These are phyloP conservation scores for Macrobrachium rosenbergii DNA, from an alignment of 1,140 invertebrate species.

Conservation along the genomic window DNA sequence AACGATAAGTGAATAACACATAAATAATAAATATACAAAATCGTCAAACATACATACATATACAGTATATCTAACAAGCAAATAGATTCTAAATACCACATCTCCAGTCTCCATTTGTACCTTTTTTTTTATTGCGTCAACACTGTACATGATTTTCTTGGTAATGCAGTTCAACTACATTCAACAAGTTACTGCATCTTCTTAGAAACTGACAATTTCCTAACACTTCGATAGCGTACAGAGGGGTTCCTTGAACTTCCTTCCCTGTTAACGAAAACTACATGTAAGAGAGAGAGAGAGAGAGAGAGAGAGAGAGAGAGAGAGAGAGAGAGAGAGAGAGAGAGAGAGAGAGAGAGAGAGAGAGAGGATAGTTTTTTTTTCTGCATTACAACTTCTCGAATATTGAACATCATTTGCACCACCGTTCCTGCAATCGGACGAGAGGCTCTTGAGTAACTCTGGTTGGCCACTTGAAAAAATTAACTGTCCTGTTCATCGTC, in stretches of 20 bases:
- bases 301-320: too few relatives aligned
- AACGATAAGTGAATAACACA: not conserved
- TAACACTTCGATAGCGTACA: not conserved
- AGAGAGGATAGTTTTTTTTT: not conserved
- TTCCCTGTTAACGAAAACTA: not conserved
- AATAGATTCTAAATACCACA: not conserved
- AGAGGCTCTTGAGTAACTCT: too few relatives aligned
- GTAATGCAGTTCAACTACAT: not conserved
- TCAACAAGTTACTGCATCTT: not conserved
- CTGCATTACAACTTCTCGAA: not conserved
- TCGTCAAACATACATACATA: not conserved
- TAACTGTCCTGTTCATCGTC: too few relatives aligned
- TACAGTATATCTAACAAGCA: not conserved
- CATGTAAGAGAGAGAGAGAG: too few relatives aligned
- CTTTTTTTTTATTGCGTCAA: not conserved
- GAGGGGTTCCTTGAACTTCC: not conserved
- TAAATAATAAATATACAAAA: not conserved
- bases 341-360: too few relatives aligned
- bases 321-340: too few relatives aligned
- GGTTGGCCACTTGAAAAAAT: too few relatives aligned
- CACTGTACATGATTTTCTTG: not conserved
- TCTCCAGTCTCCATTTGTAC: not conserved
- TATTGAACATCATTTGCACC: too few relatives aligned
- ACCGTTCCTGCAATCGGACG: too few relatives aligned
- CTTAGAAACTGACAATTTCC: not conserved